A percentile compares a stretch with the other conserved stretches of the same genome.
These are phyloP conservation scores for Hermaeophaga mercurialis DNA, from an alignment of 2,888 invertebrate genomes.

Conservation along the genomic window DNA sequence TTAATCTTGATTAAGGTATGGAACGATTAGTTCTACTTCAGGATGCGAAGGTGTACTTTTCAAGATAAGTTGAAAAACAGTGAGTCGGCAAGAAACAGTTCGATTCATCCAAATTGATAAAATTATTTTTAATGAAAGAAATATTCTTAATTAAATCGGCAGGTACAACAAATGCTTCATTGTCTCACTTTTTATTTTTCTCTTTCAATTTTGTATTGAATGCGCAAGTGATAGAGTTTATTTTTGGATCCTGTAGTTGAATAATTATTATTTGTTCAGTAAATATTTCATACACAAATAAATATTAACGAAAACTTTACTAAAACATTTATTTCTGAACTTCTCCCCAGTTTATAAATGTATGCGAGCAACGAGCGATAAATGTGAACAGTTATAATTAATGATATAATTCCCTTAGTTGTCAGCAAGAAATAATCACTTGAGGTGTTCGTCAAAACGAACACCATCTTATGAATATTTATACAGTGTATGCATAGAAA, in stretches of 20 bases:
- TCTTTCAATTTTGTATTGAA: too few species aligned
- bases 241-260: too few species aligned
- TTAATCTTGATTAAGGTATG: constrained; percentile 31
- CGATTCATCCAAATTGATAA: too few species aligned
- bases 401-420: constrained; percentile 38
- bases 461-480: constrained; percentile 54
- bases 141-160: too few species aligned
- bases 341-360: background rate
- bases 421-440: constrained; percentile 53
- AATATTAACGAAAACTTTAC: background rate
- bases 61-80: constrained; percentile 17
- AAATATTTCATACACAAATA: too few species aligned
- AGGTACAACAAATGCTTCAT: too few species aligned
- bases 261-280: too few species aligned
- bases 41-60: constrained; percentile 27
- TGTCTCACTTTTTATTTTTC: too few species aligned
- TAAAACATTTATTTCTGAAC: background rate
- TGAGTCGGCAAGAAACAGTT: constrained; percentile 23
- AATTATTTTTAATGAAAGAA: too few species aligned
- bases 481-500: constrained; percentile 52
- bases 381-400: constrained; percentile 25
- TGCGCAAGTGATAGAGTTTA: too few species aligned
- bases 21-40: constrained; percentile 30
- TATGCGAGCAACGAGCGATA: constrained; percentile 16
- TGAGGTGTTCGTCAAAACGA: constrained; percentile 53